A percentile compares a stretch with the other conserved stretches of the same genome.
Conservation (phyloP, 1,140 invertebrate genomes). For the Ceratitis capitata region DNA sequence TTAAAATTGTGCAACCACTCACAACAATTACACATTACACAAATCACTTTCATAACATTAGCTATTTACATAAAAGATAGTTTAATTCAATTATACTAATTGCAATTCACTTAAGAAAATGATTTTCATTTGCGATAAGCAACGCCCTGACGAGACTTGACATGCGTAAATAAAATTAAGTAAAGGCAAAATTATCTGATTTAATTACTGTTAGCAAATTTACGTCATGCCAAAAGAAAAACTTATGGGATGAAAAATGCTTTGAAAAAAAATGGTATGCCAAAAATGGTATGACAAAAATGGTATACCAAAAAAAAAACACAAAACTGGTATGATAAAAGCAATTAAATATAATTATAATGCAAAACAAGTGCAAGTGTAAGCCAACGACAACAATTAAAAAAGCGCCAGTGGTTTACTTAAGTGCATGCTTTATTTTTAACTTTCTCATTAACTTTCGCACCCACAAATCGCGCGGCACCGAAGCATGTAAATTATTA, state of each 20-base stretch:
- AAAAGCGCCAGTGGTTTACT: not conserved
- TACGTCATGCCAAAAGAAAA: not conserved
- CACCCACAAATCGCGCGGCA: slow-evolving; percentile 9
- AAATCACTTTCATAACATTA: not conserved
- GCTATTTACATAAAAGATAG: not conserved
- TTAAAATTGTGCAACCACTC: no score
- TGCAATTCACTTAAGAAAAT: not conserved
- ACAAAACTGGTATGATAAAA: no score
- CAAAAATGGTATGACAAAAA: no score
- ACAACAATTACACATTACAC: no score
- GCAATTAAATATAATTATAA: not conserved
- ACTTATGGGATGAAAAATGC: not conserved
- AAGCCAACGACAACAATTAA: not conserved
- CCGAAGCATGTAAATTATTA: not conserved
- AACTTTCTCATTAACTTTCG: not conserved
- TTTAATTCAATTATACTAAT: not conserved
- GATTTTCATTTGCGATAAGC: not conserved
- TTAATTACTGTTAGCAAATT: no score
- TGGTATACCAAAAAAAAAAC: no score
- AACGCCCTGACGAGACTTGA: no score
- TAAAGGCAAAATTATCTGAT: not conserved
- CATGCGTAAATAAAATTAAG: not conserved
- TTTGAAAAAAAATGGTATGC: not conserved
- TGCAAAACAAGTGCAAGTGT: not conserved
- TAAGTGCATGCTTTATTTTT: not conserved